Base-by-base conservation (phyloP, 2,797 vertebrate species). In the Cynodonichthys magdalenae region DNA sequence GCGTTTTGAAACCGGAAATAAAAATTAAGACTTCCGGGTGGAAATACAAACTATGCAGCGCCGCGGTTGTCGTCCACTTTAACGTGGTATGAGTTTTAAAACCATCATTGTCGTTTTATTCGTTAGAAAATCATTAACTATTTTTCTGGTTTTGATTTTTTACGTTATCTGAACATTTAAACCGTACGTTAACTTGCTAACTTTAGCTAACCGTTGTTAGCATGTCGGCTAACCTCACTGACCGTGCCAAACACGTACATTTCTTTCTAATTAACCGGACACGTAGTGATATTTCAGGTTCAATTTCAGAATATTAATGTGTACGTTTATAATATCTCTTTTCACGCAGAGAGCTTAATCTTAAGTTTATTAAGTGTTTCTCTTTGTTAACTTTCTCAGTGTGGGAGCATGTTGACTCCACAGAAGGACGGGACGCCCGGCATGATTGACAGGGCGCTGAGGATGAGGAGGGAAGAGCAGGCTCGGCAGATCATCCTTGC, bases 391-490 rank as follows among this genome's bases (percentile, higher is more conserved):
- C 11, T 4, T 14, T 3, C 11, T 17, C 15, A 17, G 42, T 4
- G 46, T 48, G 46, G 5, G 18, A 20, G 19, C 19, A 48, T 88
- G 89, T 84, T 90, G 72, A 96, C 95, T 75, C 91, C 92, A 0
- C 79, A 83, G 1, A 94, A 89, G 6, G 90, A 92, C 61, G 93
- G 82, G 24, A 77, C 92, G 28, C 82, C 89, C 44, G 93, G 90
- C 11, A 93, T 98, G 76, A 96, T 98, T 1, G 95, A 97, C 82
- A 90, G 90, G 76, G 95, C 95, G 45, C 94, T 98, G 85, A 93
- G 89, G 88, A 95, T 97, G 94, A 95, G 94, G 87, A 95, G 94
- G 28, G 97, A 98, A 82, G 93, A 94, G 1, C 94, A 97, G 90
- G 95, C 92, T 48, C 92, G 94, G 5, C 96, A 96, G 74, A 92